These are phyloP conservation scores for Mionectes macconnelli DNA, from an alignment of 2,113 vertebrate species.

Conservation along the genomic window DNA sequence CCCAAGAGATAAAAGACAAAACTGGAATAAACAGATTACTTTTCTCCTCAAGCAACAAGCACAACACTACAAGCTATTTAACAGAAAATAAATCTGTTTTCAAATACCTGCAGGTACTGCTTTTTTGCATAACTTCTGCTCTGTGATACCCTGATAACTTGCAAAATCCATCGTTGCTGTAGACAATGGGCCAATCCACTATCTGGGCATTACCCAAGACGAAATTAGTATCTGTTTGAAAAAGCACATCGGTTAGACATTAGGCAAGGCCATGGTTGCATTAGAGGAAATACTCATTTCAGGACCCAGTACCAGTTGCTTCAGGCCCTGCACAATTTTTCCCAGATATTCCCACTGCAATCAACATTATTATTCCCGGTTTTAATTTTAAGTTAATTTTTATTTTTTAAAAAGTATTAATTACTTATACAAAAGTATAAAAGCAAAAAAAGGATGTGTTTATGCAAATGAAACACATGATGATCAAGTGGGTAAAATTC, in stretches of 20 bases:
- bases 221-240: constrained; percentile 92
- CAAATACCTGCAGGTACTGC: constrained; percentile 95
- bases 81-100: constrained; percentile 49
- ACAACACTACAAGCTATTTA: constrained; percentile 35
- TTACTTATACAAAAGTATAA: neutral
- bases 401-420: neutral
- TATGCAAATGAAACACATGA: neutral
- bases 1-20: neutral
- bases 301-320: neutral
- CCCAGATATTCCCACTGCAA: neutral
- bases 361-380: neutral
- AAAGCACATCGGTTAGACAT: constrained; percentile 51
- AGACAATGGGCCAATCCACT: constrained; percentile 97
- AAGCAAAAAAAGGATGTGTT: neutral
- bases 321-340: neutral
- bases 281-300: neutral
- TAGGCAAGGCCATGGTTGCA: neutral
- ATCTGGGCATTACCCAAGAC: constrained; percentile 98
- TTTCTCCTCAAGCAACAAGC: neutral
- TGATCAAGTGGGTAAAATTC: neutral
- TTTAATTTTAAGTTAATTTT: neutral
- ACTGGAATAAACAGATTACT: constrained; percentile 33
- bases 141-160: constrained; percentile 94
- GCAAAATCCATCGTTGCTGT: constrained; percentile 98
- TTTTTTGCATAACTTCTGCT: constrained; percentile 98